phyloP scores from a whole-genome alignment of 2,888 invertebrate genomes.

The Drosophila infuscata region DNA sequence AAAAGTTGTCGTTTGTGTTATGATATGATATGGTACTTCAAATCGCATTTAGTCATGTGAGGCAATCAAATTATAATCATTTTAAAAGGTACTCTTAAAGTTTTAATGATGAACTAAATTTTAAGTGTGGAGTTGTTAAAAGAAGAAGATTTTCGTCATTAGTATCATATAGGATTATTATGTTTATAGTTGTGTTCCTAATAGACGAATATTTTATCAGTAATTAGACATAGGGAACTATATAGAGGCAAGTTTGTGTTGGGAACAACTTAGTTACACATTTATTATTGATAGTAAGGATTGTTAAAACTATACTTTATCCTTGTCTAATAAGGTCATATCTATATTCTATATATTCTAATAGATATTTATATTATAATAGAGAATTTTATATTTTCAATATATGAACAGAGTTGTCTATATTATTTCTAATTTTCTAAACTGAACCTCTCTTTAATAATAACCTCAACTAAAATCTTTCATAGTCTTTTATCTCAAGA shows the following conservation, averaged over 20 bases:
- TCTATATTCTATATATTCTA: neutral
- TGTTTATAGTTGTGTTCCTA: neutral
- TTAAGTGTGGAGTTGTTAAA: neutral
- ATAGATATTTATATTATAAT: neutral
- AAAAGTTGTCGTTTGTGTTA: conserved; percentile 1
- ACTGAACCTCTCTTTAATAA: neutral
- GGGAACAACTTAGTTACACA: neutral
- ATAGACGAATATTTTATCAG: neutral
- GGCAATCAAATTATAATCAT: neutral
- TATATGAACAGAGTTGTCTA: neutral
- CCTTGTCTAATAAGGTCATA: neutral
- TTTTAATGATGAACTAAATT: neutral
- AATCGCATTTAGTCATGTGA: conserved; percentile 1
- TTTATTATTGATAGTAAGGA: neutral
- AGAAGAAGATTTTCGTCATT: neutral
- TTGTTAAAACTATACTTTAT: neutral
- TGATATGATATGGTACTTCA: conserved; percentile 15
- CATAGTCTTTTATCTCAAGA: neutral
- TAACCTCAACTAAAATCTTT: neutral
- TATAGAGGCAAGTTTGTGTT: too few species aligned
- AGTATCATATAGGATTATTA: neutral
- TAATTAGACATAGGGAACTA: neutral
- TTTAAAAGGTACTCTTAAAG: neutral
- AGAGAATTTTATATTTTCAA: neutral
- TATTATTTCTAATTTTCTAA: neutral